Percentiles rank a stretch among this genome's conserved stretches.
Conservation (phyloP, 2,888 invertebrate genomes). For the Elegia similella region DNA sequence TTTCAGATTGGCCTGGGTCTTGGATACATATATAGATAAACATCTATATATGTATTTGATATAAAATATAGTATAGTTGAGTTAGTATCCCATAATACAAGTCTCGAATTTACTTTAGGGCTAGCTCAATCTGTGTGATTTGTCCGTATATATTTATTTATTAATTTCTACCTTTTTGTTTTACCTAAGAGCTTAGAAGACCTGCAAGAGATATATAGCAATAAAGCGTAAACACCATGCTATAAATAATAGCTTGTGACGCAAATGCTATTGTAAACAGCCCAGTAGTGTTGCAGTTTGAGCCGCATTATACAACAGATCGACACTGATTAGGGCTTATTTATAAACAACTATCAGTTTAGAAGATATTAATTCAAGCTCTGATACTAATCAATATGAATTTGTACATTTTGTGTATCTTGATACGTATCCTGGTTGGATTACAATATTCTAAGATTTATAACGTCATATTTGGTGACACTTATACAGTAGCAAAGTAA, state of each 20-base stretch:
- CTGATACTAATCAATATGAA: slow-evolving; percentile 15
- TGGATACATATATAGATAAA: too few species aligned
- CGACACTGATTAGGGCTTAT: slow-evolving; percentile 12
- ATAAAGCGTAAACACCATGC: too few species aligned
- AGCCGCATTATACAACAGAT: not conserved
- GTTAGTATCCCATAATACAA: too few species aligned
- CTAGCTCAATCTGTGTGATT: too few species aligned
- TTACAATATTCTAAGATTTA: not conserved
- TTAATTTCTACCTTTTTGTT: too few species aligned
- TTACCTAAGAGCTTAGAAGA: too few species aligned
- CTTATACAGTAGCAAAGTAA: not conserved
- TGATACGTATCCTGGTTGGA: slow-evolving; percentile 2
- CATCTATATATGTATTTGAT: too few species aligned
- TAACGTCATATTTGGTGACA: not conserved
- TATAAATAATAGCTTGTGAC: not conserved
- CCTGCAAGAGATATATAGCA: too few species aligned
- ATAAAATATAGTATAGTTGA: too few species aligned
- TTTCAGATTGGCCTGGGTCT: too few species aligned
- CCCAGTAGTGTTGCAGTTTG: not conserved
- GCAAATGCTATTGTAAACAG: not conserved
- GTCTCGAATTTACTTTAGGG: too few species aligned
- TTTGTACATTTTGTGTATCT: slow-evolving; percentile 16
- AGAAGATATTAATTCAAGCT: not conserved
- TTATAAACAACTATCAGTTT: slow-evolving; percentile 14
- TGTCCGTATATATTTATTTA: too few species aligned